Evolutionary conservation across 1,140 invertebrate species (phyloP).

Genomic region (Chrysomallon squamiferum): DNA sequence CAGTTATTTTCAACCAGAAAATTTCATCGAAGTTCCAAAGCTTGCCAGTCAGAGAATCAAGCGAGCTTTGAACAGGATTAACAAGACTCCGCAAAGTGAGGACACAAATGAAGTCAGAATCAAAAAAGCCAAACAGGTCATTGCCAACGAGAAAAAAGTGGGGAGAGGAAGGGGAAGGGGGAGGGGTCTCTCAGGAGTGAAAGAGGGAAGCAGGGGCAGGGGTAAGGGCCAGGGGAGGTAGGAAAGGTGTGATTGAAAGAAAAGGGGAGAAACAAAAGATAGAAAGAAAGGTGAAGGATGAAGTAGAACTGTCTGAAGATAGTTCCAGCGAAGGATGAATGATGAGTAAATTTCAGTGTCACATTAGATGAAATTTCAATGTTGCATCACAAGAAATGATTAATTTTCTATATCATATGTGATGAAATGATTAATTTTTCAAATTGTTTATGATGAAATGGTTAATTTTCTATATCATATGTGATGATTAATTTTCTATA

Average conservation of each 20-base stretch:
- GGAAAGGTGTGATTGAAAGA: slow-evolving; percentile 1
- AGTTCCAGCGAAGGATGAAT: slow-evolving; percentile 31
- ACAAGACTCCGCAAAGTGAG: not conserved
- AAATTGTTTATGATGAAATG: no score
- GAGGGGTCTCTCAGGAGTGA: not conserved
- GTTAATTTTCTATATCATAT: no score
- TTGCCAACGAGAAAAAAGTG: not conserved
- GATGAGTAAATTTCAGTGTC: no score
- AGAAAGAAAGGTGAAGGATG: slow-evolving; percentile 12
- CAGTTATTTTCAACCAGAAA: slow-evolving; percentile 41
- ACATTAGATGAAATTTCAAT: no score
- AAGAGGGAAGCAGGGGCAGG: not conserved
- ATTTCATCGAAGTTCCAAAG: slow-evolving; percentile 28
- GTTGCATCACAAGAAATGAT: no score
- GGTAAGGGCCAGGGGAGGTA: not conserved
- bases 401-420: no score
- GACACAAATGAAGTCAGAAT: slow-evolving; percentile 4
- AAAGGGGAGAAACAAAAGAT: slow-evolving; percentile 21
- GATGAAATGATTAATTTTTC: no score
- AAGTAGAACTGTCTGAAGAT: slow-evolving; percentile 36
- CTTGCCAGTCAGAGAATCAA: slow-evolving; percentile 37
- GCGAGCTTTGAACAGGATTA: slow-evolving; percentile 26
- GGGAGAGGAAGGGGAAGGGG: slow-evolving; percentile 5
- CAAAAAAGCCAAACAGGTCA: slow-evolving; percentile 12
- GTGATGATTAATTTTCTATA: no score